A percentile compares a stretch with the other conserved stretches of the same genome.
These are phyloP conservation scores for Lemur catta DNA, from an alignment of 2,797 vertebrate species.

Conservation along the genomic window DNA sequence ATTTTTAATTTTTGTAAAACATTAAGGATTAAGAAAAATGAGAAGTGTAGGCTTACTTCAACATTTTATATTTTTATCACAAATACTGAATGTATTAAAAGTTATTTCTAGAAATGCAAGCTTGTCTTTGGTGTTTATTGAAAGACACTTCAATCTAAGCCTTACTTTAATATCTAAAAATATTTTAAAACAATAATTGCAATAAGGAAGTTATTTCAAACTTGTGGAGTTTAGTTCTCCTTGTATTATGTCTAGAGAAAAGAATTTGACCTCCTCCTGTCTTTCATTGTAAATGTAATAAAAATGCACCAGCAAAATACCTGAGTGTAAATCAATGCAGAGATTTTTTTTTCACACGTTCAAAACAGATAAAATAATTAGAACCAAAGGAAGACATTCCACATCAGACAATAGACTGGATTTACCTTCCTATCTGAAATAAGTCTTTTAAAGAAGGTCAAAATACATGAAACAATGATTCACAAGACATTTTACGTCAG, in stretches of 20 bases:
- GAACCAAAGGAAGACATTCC: not conserved
- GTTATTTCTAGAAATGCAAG: not conserved
- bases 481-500: not conserved
- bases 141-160: not conserved
- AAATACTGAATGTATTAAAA: not conserved
- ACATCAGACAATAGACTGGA: not conserved
- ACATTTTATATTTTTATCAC: not conserved
- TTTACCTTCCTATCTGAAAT: not conserved
- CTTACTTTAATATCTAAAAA: not conserved
- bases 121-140: not conserved
- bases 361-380: not conserved
- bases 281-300: not conserved
- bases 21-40: not conserved
- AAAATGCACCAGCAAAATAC: not conserved
- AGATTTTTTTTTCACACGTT: not conserved
- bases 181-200: conserved; percentile 9
- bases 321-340: not conserved
- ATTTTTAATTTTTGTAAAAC: not conserved
- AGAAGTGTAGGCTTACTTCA: not conserved
- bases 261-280: not conserved
- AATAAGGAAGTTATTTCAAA: conserved; percentile 46
- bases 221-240: not conserved
- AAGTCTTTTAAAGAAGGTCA: not conserved
- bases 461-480: not conserved
- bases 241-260: not conserved